Evolutionary conservation across 2,113 vertebrate genomes (phyloP).

Genomic region (Nannospalax galili): DNA sequence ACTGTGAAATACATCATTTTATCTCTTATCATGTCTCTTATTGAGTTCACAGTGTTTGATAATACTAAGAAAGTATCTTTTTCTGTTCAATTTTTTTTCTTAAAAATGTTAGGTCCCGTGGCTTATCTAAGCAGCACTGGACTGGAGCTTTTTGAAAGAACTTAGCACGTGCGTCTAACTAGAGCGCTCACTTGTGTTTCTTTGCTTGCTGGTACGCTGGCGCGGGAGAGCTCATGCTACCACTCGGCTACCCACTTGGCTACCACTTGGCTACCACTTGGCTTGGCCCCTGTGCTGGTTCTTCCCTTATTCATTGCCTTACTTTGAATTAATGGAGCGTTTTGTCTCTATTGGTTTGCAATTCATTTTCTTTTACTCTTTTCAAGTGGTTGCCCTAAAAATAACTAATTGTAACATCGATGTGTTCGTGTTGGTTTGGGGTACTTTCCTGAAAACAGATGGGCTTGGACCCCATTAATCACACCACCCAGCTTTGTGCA

Average conservation of each 20-base stretch:
- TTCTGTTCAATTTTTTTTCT: neutral
- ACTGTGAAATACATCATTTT: neutral
- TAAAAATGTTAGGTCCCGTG: neutral
- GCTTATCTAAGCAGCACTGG: neutral
- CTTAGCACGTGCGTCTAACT: neutral
- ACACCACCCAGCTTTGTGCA: neutral
- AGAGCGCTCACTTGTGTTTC: too few relatives aligned
- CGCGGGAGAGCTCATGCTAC: too few relatives aligned
- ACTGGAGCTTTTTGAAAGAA: neutral
- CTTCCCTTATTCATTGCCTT: neutral
- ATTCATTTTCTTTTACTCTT: neutral
- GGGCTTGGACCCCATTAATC: neutral
- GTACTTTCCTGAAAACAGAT: neutral
- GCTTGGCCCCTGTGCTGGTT: too few relatives aligned
- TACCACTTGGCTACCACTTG: too few relatives aligned
- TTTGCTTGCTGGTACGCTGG: too few relatives aligned
- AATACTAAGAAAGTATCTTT: neutral
- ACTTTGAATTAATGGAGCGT: neutral
- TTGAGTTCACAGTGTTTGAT: neutral
- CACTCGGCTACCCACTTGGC: too few relatives aligned
- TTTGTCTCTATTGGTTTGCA: neutral
- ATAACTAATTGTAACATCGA: neutral
- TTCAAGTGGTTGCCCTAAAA: neutral
- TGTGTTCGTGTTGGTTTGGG: neutral
- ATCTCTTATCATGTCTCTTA: neutral